Percentiles rank a stretch among this genome's conserved stretches.
These are phyloP conservation scores for Apostichopus parvimensis DNA, from an alignment of 35 echinoderm and acorn worm species.

Conservation along the genomic window DNA sequence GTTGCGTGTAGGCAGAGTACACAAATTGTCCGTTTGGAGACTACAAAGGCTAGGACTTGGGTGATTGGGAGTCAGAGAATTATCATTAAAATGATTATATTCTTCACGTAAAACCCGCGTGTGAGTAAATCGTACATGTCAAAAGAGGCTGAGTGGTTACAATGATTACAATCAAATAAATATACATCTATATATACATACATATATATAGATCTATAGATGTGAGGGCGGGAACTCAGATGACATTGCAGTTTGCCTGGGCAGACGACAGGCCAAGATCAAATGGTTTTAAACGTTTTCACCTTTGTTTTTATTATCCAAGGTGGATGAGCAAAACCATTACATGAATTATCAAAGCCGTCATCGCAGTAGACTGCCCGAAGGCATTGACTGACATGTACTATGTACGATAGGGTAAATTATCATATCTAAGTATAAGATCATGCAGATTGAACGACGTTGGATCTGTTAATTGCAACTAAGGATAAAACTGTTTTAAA, in stretches of 20 bases:
- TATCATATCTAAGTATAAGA: too few species aligned
- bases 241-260: not conserved
- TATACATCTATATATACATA: too few species aligned
- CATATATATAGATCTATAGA: not conserved
- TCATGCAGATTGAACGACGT: too few species aligned
- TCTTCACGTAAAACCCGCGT: not conserved
- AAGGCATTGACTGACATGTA: not conserved
- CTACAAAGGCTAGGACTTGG: constrained; percentile 28
- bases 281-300: too few species aligned
- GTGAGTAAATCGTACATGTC: constrained; percentile 2
- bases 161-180: constrained; percentile 33
- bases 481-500: too few species aligned
- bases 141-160: too few species aligned
- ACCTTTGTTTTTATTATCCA: not conserved
- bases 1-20: constrained; percentile 56
- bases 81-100: constrained; percentile 51
- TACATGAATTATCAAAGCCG: not conserved
- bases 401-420: not conserved
- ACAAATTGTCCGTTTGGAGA: constrained; percentile 33
- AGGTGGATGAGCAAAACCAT: not conserved
- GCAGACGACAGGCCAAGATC: not conserved
- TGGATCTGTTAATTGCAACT: too few species aligned
- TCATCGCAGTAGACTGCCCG: not conserved
- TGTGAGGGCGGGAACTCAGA: constrained; percentile 38
- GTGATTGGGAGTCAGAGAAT: constrained; percentile 41